Evolutionary conservation across 92 coral and sea anemone species (phyloP).

Genomic region (Actinostola sp.): DNA sequence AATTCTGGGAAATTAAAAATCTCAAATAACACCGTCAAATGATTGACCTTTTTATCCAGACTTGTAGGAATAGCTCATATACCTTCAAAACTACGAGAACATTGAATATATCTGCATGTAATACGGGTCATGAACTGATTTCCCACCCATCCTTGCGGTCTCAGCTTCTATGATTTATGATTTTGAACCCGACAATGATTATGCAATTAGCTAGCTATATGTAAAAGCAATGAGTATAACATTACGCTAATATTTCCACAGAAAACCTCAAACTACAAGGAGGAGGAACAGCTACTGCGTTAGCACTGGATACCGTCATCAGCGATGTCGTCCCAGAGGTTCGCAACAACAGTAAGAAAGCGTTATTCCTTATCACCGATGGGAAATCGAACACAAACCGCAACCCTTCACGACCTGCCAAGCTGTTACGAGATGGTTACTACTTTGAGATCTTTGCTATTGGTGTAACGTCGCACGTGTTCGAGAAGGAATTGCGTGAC

Average conservation of each 20-base stretch:
- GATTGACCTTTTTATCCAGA: no score
- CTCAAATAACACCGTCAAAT: no score
- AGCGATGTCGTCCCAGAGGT: conserved; percentile 74
- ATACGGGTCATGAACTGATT: no score
- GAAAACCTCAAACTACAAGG: conserved; percentile 82
- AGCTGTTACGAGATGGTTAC: conserved; percentile 60
- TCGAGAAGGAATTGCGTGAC: conserved; percentile 69
- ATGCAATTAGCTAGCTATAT: no score
- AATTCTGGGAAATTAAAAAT: no score
- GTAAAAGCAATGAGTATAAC: no score
- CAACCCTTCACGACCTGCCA: conserved; percentile 69
- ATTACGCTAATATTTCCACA: conserved; percentile 22
- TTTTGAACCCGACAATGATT: no score
- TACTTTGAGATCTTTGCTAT: conserved; percentile 90
- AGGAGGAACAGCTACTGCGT: conserved; percentile 87
- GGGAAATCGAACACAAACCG: conserved; percentile 88
- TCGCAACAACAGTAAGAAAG: conserved; percentile 87
- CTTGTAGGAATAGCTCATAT: no score
- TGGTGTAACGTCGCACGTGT: conserved; percentile 85
- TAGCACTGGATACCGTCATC: conserved; percentile 76
- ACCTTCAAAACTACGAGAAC: no score
- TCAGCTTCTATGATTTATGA: no score
- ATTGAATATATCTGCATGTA: no score
- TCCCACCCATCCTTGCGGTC: no score
- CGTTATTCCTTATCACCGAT: conserved; percentile 92